These are phyloP conservation scores for Diadema setosum DNA, from an alignment of 35 echinoderm and acorn worm species.

Conservation along the genomic window DNA sequence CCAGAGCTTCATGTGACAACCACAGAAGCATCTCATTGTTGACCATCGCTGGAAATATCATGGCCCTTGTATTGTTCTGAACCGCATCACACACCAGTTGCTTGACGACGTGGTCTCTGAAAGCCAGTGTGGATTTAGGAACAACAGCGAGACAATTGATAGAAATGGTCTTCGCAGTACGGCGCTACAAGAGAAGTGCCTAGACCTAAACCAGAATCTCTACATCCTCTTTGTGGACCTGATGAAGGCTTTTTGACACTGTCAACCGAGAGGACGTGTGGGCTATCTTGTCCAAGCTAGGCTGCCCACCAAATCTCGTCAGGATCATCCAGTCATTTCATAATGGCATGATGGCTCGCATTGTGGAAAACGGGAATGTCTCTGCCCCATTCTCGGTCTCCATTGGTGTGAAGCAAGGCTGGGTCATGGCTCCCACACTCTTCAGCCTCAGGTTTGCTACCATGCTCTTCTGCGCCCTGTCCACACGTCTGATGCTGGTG, in stretches of 20 bases:
- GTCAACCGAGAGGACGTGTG: too few species aligned
- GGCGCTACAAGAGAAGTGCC: too few species aligned
- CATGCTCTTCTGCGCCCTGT: background rate
- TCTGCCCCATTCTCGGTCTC: background rate
- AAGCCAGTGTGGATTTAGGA: too few species aligned
- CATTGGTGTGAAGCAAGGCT: background rate
- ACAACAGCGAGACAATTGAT: too few species aligned
- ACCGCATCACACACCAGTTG: too few species aligned
- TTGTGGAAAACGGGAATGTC: background rate
- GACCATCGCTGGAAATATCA: slow-evolving; percentile 7
- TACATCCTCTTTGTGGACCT: background rate
- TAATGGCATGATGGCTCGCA: background rate
- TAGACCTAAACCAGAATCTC: background rate
- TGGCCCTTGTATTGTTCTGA: slow-evolving; percentile 27
- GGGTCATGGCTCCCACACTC: background rate
- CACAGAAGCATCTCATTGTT: slow-evolving; percentile 26
- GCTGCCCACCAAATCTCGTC: too few species aligned
- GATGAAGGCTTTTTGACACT: too few species aligned
- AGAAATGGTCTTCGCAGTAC: too few species aligned
- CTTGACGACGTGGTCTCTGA: too few species aligned
- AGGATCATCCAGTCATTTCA: too few species aligned
- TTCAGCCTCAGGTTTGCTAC: background rate
- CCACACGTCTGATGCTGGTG: background rate
- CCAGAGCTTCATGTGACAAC: background rate
- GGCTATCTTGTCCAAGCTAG: too few species aligned